Evolutionary conservation across 2,888 invertebrate genomes (phyloP), one percentile per base, ranked within the genome.

Genomic region (Melieria omissa): DNA sequence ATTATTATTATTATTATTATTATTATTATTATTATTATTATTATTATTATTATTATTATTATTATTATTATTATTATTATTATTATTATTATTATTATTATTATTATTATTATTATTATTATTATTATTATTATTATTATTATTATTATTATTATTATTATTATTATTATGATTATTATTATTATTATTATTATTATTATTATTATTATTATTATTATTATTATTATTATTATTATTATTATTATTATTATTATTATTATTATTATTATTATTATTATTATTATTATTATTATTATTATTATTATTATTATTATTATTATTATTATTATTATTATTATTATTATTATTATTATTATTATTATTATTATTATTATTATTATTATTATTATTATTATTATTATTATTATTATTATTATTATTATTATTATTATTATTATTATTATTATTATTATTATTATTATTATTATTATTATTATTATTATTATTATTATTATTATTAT

Each of bases 1-100:
- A 49, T 49, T 49, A 49, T 49, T 49, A 49, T 49, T 49, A 49
- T 49, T 49, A 49, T 49, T 49, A 49, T 49, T 49, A 49, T 49
- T 49, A 49, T 49, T 49, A 49, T 49, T 49, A 49, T 49, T 49
- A 49, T 49, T 49, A 49, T 49, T 49, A 49, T 49, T 49, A 49
- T 49, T 49, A 49, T 49, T 49, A 49, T 49, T 49, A 49, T 49
- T 49, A 49, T 49, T 49, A 49, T 49, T 49, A 49, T 49, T 49
- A 49, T 49, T 49, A 49, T 49, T 49, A 49, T 49, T 49, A 49
- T 49, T 49, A 49, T 49, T 49, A 49, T 49, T 49, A 49, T 49
- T 49, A 49, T 49, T 49, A 49, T 49, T 49, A 49, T 49, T 49
- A 49, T 49, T 49, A 49, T 49, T 49, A 49, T 49, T 49, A 49